Evolutionary conservation across 2,113 vertebrate genomes (phyloP).

Genomic region (Trichomycterus rosablanca): DNA sequence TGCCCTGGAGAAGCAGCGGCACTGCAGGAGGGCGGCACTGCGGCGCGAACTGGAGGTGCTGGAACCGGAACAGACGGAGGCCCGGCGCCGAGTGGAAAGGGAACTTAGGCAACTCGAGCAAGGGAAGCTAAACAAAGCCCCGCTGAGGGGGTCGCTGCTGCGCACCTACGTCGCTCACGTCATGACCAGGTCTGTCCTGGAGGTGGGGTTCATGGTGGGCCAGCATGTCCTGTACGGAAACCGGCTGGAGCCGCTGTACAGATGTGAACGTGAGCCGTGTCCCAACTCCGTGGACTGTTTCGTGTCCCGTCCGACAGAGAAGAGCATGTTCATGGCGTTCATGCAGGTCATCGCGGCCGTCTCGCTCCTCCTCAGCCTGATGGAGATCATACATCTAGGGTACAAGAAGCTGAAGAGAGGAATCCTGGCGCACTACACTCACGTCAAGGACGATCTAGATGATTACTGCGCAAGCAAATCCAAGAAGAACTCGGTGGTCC

Average conservation of each 20-base stretch:
- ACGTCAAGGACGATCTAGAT: slow-evolving; percentile 67
- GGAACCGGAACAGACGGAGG: not conserved
- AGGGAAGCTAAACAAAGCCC: not conserved
- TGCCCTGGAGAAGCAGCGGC: not conserved
- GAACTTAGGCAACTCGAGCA: not conserved
- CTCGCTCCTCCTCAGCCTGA: not conserved
- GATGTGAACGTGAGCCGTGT: not conserved
- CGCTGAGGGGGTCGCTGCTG: not conserved
- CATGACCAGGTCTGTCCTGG: not conserved
- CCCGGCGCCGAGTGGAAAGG: not conserved
- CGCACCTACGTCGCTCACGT: not conserved
- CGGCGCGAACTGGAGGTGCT: not conserved
- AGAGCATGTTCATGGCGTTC: not conserved
- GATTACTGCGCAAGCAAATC: slow-evolving; percentile 65
- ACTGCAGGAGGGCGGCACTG: not conserved
- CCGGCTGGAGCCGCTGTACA: not conserved
- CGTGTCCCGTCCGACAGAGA: not conserved
- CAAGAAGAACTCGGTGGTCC: slow-evolving; percentile 70
- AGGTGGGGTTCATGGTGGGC: not conserved
- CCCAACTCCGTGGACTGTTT: not conserved
- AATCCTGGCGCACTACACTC: slow-evolving; percentile 66
- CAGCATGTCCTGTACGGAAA: not conserved
- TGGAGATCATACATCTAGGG: not conserved
- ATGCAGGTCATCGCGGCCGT: not conserved
- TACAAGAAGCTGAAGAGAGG: slow-evolving; percentile 62